Evolutionary conservation across 92 coral and sea anemone species (phyloP).

Genomic region (Porites divaricata): DNA sequence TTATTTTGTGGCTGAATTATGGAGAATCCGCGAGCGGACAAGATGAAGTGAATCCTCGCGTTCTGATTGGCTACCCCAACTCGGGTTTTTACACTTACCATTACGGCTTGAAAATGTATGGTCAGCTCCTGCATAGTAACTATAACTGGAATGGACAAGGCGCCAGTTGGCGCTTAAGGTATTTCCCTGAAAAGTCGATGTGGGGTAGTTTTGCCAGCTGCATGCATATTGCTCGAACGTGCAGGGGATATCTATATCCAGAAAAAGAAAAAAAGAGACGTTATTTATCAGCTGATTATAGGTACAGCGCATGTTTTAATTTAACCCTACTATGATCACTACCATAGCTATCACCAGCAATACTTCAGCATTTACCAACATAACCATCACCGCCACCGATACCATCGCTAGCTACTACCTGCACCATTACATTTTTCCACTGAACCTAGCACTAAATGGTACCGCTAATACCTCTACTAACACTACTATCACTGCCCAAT

Average conservation of each 20-base stretch:
- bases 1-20: not conserved
- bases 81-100: not conserved
- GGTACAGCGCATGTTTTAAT: too few species aligned
- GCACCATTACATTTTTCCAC: too few species aligned
- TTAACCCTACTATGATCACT: too few species aligned
- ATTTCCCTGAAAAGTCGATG: not conserved
- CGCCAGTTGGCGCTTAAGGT: not conserved
- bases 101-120: slow-evolving; percentile 12
- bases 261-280: not conserved
- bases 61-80: not conserved
- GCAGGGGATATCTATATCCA: slow-evolving; percentile 7
- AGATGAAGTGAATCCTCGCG: not conserved
- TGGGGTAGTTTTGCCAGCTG: slow-evolving; percentile 21
- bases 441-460: not conserved
- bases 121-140: slow-evolving; percentile 5
- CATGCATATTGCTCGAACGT: slow-evolving; percentile 2
- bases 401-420: slow-evolving; percentile 11
- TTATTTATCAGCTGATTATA: too few species aligned
- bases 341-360: too few species aligned
- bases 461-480: not conserved
- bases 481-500: not conserved
- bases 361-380: too few species aligned
- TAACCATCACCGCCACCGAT: not conserved
- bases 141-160: too few species aligned
- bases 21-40: not conserved